These are phyloP conservation scores for Alcis repandata DNA, from an alignment of 2,888 invertebrate species.

Conservation along the genomic window DNA sequence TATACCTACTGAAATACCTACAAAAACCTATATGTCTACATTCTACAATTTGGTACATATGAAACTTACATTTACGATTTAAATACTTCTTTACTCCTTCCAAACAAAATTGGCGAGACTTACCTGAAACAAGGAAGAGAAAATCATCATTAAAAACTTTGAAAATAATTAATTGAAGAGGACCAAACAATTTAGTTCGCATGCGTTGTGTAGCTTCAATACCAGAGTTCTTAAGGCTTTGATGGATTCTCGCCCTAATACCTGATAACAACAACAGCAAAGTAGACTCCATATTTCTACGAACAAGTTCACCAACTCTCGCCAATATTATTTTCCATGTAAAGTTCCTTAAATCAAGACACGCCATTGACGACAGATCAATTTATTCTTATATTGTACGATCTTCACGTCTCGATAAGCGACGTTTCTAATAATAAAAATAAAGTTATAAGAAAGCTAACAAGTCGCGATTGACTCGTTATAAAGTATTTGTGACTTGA, in stretches of 20 bases:
- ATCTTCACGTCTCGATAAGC: neutral
- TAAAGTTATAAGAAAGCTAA: conserved; percentile 1
- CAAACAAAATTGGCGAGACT: neutral
- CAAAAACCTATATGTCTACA: no score
- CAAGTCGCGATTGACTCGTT: conserved; percentile 5
- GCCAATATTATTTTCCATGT: neutral
- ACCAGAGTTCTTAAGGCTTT: no score
- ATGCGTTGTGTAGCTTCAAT: no score
- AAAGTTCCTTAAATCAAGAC: neutral
- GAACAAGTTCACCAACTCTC: neutral
- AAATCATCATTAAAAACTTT: neutral
- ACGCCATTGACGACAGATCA: neutral
- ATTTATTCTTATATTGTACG: neutral
- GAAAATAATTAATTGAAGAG: no score
- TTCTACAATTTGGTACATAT: no score
- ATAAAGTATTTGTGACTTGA: neutral
- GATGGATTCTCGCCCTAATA: no score
- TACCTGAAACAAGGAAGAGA: conserved; percentile 1
- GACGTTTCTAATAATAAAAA: neutral
- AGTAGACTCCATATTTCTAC: no score
- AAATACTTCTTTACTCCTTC: no score
- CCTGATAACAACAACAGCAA: no score
- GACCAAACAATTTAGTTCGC: no score
- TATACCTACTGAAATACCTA: no score
- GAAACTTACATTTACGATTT: no score